Evolutionary conservation across 2,888 invertebrate species (phyloP).

Genomic region (Heliconius erato): DNA sequence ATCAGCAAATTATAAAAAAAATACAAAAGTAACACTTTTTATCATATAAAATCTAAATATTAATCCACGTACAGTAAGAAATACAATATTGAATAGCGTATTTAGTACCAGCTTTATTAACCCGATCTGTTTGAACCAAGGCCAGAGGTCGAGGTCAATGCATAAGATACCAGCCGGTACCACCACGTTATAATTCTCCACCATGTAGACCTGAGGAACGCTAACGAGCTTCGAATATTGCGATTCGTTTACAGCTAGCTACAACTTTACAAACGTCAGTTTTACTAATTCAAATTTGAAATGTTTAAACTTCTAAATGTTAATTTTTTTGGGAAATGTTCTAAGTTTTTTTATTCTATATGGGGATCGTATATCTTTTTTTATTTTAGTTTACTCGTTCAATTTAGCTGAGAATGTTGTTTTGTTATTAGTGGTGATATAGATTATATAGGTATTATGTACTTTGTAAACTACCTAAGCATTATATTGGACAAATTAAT

Average conservation of each 20-base stretch:
- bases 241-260: constrained; percentile 36
- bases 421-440: neutral
- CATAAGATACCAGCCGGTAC: constrained; percentile 47
- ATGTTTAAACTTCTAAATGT: constrained; percentile 12
- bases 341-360: neutral
- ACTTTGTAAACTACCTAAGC: no score
- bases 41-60: neutral
- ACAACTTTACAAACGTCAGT: constrained; percentile 35
- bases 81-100: constrained; percentile 32
- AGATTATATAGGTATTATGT: no score
- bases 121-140: constrained; percentile 49
- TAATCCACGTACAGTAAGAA: neutral
- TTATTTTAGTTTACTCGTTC: constrained; percentile 39
- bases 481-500: no score
- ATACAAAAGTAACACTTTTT: no score
- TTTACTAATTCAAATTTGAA: constrained; percentile 34
- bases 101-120: constrained; percentile 44
- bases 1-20: no score
- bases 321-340: neutral
- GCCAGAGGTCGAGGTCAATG: constrained; percentile 48
- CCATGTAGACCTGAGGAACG: constrained; percentile 48
- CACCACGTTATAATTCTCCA: constrained; percentile 46
- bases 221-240: constrained; percentile 50
- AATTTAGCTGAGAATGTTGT: neutral
- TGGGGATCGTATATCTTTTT: constrained; percentile 25